These are phyloP conservation scores for Drosophila fungiperda DNA, from an alignment of 2,888 invertebrate species.

Conservation along the genomic window DNA sequence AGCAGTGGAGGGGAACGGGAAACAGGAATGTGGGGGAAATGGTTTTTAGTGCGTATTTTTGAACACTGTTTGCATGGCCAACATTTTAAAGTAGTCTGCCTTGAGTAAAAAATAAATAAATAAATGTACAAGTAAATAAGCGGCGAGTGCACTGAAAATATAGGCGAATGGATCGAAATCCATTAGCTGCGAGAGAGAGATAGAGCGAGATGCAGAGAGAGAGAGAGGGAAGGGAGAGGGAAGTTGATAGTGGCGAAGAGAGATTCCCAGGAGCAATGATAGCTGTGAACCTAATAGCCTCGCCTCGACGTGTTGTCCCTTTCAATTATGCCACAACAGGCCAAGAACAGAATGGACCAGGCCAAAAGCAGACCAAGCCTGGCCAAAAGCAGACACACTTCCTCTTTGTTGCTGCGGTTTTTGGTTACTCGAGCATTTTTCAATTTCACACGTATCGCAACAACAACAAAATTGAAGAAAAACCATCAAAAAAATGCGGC, in stretches of 20 bases:
- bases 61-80: slow-evolving; percentile 49
- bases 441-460: slow-evolving; percentile 78
- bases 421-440: slow-evolving; percentile 72
- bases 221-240: background rate
- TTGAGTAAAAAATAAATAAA: slow-evolving; percentile 71
- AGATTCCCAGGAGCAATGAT: slow-evolving; percentile 75
- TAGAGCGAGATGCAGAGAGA: background rate
- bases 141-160: slow-evolving; percentile 26
- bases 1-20: background rate
- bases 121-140: slow-evolving; percentile 61
- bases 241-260: slow-evolving; percentile 4
- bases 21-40: slow-evolving; percentile 22
- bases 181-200: slow-evolving; percentile 53
- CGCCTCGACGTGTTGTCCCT: slow-evolving; percentile 80
- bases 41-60: slow-evolving; percentile 18
- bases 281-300: slow-evolving; percentile 76
- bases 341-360: slow-evolving; percentile 1
- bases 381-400: slow-evolving; percentile 21
- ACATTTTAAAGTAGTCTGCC: slow-evolving; percentile 62
- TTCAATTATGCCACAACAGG: slow-evolving; percentile 72
- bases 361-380: background rate
- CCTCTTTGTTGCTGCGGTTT: slow-evolving; percentile 59
- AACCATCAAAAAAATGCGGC: slow-evolving; percentile 52
- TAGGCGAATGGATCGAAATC: slow-evolving; percentile 62
- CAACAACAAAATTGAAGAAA: slow-evolving; percentile 23